Evolutionary conservation across 2,888 invertebrate genomes (phyloP), one percentile per base, ranked within the genome.

Genomic region (Fissipunctia ypsillon): DNA sequence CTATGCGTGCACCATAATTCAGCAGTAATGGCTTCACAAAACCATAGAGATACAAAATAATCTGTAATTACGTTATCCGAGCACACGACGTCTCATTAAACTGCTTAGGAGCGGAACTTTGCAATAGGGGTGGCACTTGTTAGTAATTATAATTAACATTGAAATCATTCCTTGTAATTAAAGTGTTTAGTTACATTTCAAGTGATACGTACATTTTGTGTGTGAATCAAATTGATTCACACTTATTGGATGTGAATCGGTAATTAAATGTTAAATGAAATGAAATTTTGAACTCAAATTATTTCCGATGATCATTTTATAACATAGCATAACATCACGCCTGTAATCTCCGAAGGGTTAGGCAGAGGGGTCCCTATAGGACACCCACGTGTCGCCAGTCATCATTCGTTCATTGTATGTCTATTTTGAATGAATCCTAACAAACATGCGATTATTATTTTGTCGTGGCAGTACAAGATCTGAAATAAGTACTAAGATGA

Each of bases 61-160:
- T 81, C 59, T 69, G 84, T 81, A 83, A 84, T 83, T 65, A 83
- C 63, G 75, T 81, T 83, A 81, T 78, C 83, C 67, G 28, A 71
- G 64, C 56, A 68, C 63, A 69, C 25, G 67, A 59, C 22, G 74
- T 63, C 66, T 71, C 84, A 83, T 83, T 83, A 76, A 67, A 71
- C 74, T 68, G 73, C 59, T 54, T 48, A 14, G 50, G 59, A 70
- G 74, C 41, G 14, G 22, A 14, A 48, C 67, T 25, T n/a, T 48
- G 31, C 57, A 50, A 41, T 71, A 81, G 64, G 78, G 75, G 9
- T 72, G 70, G 22, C 35, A 73, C 57, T 75, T 57, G 45, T 61
- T 57, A 69, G 25, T 74, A 66, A 69, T 57, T 64, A 50, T 60
- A 57, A 57, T 70, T 28, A 50, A 63, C 38, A 50, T 45, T 64